These are phyloP conservation scores for Anodontia alba DNA, from an alignment of 2,888 invertebrate species.

Conservation along the genomic window DNA sequence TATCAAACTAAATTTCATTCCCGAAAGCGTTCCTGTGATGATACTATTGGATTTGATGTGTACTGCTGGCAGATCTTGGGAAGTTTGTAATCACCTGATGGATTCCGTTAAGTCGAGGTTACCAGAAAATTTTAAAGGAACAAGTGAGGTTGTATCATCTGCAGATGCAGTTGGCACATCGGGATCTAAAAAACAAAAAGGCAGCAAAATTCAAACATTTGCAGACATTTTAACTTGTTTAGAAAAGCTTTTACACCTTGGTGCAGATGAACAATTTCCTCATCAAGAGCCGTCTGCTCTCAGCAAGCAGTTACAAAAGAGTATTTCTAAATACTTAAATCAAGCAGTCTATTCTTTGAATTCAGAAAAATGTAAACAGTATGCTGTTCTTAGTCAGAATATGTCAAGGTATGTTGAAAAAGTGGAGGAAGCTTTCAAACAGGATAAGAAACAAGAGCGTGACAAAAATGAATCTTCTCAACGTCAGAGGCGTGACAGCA, in stretches of 20 bases:
- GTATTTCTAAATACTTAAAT: conserved; percentile 65
- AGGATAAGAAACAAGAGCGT: conserved; percentile 21
- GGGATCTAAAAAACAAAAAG: conserved; percentile 34
- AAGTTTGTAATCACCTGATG: conserved; percentile 76
- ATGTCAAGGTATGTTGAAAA: conserved; percentile 57
- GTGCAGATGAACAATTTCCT: conserved; percentile 53
- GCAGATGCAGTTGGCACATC: conserved; percentile 23
- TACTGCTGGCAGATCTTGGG: conserved; percentile 74
- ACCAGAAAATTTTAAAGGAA: not conserved
- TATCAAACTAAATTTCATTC: conserved; percentile 61
- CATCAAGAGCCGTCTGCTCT: conserved; percentile 45
- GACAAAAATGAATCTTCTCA: not conserved
- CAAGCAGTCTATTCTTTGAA: conserved; percentile 63
- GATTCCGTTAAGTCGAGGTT: conserved; percentile 69
- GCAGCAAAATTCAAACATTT: conserved; percentile 59
- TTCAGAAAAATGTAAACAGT: conserved; percentile 58
- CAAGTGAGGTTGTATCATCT: conserved; percentile 2
- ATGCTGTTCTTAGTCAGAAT: conserved; percentile 56
- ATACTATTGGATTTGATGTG: conserved; percentile 79
- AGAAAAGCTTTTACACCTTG: conserved; percentile 64
- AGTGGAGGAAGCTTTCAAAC: conserved; percentile 54
- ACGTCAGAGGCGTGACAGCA: not conserved
- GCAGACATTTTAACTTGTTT: conserved; percentile 55
- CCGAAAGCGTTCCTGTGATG: conserved; percentile 68
- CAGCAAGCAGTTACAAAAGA: conserved; percentile 60